Conservation (phyloP, 2,888 invertebrate genomes). For the Plemyria rubiginata region DNA sequence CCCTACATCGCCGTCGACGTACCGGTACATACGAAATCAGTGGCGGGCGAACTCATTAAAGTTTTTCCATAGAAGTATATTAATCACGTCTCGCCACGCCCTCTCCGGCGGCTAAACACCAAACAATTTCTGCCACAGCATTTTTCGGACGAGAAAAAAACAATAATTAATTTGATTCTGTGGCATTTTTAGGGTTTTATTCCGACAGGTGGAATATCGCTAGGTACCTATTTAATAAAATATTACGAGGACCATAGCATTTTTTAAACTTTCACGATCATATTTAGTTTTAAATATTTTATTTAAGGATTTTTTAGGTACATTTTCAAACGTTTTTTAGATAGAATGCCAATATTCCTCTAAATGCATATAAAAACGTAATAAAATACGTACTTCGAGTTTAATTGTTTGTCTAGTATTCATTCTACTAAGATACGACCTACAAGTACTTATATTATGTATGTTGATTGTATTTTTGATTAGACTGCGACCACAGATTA, state of each 20-base stretch:
- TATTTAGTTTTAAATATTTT: no score
- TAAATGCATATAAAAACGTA: no score
- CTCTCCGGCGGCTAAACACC: constrained; percentile 80
- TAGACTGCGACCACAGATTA: constrained; percentile 11
- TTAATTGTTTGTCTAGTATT: no score
- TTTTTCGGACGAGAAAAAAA: constrained; percentile 67
- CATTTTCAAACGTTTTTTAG: no score
- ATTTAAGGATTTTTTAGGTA: no score
- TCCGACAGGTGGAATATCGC: constrained; percentile 65
- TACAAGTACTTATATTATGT: no score
- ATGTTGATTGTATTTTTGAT: constrained; percentile 23
- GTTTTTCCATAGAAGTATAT: constrained; percentile 80
- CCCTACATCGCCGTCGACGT: constrained; percentile 30
- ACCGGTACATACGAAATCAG: constrained; percentile 39
- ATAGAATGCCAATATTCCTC: no score
- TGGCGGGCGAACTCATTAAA: constrained; percentile 70
- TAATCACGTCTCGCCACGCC: constrained; percentile 77
- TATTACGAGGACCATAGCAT: constrained; percentile 23
- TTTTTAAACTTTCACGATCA: no score
- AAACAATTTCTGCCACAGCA: constrained; percentile 81
- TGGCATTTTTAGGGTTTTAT: constrained; percentile 69
- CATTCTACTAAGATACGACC: no score
- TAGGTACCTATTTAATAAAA: constrained; percentile 9
- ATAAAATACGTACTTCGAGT: no score
- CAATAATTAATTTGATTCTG: constrained; percentile 78